Percentiles rank a stretch among this genome's conserved stretches.
These are phyloP conservation scores for Goniozus legneri DNA, from an alignment of 1,140 invertebrate species.

Conservation along the genomic window DNA sequence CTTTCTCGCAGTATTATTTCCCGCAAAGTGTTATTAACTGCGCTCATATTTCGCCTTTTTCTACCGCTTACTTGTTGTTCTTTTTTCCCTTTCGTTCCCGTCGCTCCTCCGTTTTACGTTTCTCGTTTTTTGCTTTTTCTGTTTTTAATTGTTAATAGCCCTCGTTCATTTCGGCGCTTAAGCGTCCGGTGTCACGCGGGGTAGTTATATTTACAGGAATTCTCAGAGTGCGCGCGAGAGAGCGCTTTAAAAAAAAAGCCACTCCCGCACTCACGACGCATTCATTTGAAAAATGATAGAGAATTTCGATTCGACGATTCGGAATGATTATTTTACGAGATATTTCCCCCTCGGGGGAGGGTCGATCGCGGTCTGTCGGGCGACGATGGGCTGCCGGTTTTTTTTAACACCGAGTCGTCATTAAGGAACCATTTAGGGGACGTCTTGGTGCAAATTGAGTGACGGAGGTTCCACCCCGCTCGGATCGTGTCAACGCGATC, in stretches of 20 bases:
- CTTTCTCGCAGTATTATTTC: constrained; percentile 56
- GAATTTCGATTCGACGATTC: no score
- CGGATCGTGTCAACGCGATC: neutral
- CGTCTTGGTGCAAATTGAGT: constrained; percentile 11
- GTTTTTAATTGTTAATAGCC: constrained; percentile 49
- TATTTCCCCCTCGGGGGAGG: neutral
- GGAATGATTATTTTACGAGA: no score
- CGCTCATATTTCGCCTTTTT: constrained; percentile 54
- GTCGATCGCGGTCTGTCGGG: neutral
- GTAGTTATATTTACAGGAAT: no score
- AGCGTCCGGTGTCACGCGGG: no score
- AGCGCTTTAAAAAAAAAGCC: no score
- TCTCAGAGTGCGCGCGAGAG: no score
- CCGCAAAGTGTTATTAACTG: constrained; percentile 57
- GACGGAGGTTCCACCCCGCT: neutral
- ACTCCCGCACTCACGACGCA: no score
- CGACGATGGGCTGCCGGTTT: neutral
- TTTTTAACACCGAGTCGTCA: neutral
- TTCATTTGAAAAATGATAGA: no score
- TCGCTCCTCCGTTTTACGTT: no score
- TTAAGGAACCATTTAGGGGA: neutral
- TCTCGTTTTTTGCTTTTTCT: constrained; percentile 32
- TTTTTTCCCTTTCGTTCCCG: constrained; percentile 29
- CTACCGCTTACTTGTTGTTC: constrained; percentile 39
- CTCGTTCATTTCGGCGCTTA: constrained; percentile 42